These are phyloP conservation scores for Brachypodius melanocephalos DNA, from an alignment of 2,113 vertebrate genomes.

Conservation along the genomic window DNA sequence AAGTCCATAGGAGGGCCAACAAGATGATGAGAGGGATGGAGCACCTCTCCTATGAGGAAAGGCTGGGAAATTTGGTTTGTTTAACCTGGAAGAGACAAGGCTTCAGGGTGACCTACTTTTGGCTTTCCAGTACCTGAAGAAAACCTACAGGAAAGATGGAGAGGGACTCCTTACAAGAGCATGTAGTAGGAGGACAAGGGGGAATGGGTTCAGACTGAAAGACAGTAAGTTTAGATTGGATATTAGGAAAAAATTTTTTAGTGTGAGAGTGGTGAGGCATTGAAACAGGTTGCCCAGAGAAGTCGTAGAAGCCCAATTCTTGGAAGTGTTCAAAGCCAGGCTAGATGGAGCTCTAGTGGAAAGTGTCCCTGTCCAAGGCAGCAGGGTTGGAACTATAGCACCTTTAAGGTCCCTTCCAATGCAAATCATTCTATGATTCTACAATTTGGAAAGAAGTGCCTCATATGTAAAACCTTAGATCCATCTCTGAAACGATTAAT, in stretches of 20 bases:
- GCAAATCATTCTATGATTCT: neutral
- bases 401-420: neutral
- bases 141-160: neutral
- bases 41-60: neutral
- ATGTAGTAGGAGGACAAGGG: neutral
- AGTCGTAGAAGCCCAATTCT: rapidly evolving
- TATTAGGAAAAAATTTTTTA: neutral
- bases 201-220: neutral
- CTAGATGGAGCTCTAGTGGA: neutral
- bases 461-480: neutral
- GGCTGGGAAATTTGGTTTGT: neutral
- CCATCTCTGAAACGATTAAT: neutral
- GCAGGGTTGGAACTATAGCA: neutral
- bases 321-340: neutral
- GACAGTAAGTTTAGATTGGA: neutral
- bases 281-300: neutral
- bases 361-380: neutral
- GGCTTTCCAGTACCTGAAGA: neutral
- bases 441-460: neutral
- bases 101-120: neutral
- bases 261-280: neutral
- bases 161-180: neutral
- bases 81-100: neutral
- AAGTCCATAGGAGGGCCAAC: neutral
- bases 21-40: neutral